Evolutionary conservation across 2,113 vertebrate species (phyloP).

Genomic region (Myiozetetes cayanensis): DNA sequence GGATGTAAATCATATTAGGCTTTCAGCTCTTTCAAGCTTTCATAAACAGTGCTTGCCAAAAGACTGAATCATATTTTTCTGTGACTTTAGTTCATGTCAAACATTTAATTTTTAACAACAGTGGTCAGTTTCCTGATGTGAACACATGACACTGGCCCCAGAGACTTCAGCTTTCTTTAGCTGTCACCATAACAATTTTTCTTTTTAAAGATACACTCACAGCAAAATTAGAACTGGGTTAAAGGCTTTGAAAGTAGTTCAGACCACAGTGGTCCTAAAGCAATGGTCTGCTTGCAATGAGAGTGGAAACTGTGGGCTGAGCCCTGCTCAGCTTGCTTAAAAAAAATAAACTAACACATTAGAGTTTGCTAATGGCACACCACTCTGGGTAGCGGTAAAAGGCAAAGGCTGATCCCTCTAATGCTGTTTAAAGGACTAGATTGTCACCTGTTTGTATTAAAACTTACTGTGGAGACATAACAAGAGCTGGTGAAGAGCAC

Average conservation of each 20-base stretch:
- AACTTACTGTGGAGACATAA: not conserved
- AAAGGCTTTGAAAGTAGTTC: slow-evolving; percentile 43
- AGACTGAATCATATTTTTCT: slow-evolving; percentile 57
- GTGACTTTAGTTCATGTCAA: slow-evolving; percentile 43
- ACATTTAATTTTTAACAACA: slow-evolving; percentile 60
- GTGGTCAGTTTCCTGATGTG: slow-evolving; percentile 42
- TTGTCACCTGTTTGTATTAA: not conserved
- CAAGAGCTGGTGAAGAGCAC: not conserved
- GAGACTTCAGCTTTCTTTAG: slow-evolving; percentile 49
- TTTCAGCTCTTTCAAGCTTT: slow-evolving; percentile 52
- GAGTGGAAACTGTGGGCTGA: slow-evolving; percentile 2
- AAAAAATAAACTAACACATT: not conserved
- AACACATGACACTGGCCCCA: not conserved
- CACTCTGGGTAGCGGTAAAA: not conserved
- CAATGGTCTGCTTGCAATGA: not conserved
- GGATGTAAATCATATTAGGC: slow-evolving; percentile 63
- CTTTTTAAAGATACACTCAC: slow-evolving; percentile 15
- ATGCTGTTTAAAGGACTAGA: not conserved
- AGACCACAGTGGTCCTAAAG: slow-evolving; percentile 18
- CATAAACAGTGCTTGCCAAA: slow-evolving; percentile 47
- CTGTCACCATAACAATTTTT: slow-evolving; percentile 39
- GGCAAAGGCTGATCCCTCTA: not conserved
- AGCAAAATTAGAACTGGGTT: slow-evolving; percentile 41
- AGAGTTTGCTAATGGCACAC: not conserved
- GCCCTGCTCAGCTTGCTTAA: not conserved